Conservation (phyloP, 2,888 invertebrate species). For the Leptopterna dolabrata region DNA sequence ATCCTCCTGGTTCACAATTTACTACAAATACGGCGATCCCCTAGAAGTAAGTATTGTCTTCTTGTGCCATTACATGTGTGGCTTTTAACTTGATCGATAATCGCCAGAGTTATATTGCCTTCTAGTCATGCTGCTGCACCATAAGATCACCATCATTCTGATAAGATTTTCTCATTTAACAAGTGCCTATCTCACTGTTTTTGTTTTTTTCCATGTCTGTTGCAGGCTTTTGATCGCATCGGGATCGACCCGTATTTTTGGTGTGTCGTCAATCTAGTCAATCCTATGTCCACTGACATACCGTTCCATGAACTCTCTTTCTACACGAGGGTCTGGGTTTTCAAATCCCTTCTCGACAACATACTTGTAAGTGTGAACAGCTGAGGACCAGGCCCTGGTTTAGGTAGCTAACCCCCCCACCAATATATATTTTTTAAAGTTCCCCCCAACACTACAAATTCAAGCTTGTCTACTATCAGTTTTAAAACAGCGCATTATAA, state of each 20-base stretch:
- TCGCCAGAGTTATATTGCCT: too few species aligned
- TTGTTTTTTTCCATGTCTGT: conserved; percentile 56
- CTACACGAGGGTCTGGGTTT: conserved; percentile 70
- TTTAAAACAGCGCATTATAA: too few species aligned
- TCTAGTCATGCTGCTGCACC: too few species aligned
- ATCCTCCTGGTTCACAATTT: conserved; percentile 70
- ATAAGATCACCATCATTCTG: too few species aligned
- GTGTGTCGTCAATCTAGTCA: conserved; percentile 69
- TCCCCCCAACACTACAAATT: too few species aligned
- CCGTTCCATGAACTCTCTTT: conserved; percentile 69
- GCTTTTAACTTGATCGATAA: too few species aligned
- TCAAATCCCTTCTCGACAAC: conserved; percentile 71
- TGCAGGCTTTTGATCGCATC: conserved; percentile 68
- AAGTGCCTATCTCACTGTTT: too few species aligned
- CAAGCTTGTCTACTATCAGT: too few species aligned
- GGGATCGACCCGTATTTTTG: conserved; percentile 72
- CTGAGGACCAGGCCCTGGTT: too few species aligned
- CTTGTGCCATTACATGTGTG: not conserved
- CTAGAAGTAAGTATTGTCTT: conserved; percentile 64
- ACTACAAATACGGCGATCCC: conserved; percentile 67
- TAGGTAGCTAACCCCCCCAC: too few species aligned
- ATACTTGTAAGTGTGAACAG: conserved; percentile 59
- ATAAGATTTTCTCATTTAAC: too few species aligned
- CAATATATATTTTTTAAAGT: too few species aligned
- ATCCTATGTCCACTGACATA: conserved; percentile 67